Evolutionary conservation across 1,140 invertebrate species (phyloP), one percentile per base, ranked within the genome.

Genomic region (Drosophila pallidifrons): DNA sequence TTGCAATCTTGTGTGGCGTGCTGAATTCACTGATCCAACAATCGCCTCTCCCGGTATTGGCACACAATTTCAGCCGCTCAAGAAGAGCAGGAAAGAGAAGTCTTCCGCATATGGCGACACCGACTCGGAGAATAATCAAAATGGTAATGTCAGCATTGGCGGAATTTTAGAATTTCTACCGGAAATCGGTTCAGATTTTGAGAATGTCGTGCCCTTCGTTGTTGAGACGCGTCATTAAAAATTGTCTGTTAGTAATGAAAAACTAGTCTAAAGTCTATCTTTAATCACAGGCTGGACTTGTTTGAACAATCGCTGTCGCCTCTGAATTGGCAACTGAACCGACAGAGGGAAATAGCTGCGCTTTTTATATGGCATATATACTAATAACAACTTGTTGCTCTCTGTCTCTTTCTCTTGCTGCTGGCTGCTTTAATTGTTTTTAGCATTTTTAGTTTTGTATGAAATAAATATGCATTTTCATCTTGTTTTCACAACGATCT

Each of bases 381-480:
- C 38, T 8, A 11, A 41, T 4, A 3, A 55, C 32, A 55, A 63
- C 3, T 8, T 41, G 6, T 6, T 10, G 41, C 4, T 20, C n/a
- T 32, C 13, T 41, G 7, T 38, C 5, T 20, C 54, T 51, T 3
- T 45, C 64, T 51, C n/a, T 47, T 67, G 3, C n/a, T 25, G 43
- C 25, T 32, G 47, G 35, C 13, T 35, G 5, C 11, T 11, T 20
- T 8, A 47, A 16, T 38, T 38, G 35, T 38, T 38, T 38, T 38
- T 38, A 38, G 8, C 10, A 38, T 38, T 38, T 38, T 38, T 38
- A 46, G 15, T 4, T 60, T 30, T 61, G 8, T 11, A 35, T 41
- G 38, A 75, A 81, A 81, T 70, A 86, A 81, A 76, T 78, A 15
- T 81, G 77, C 78, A 86, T 72, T 86, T 86, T 86, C 73, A 85